These are phyloP conservation scores for Oryzias melastigma DNA, from an alignment of 2,113 vertebrate genomes.

Conservation along the genomic window DNA sequence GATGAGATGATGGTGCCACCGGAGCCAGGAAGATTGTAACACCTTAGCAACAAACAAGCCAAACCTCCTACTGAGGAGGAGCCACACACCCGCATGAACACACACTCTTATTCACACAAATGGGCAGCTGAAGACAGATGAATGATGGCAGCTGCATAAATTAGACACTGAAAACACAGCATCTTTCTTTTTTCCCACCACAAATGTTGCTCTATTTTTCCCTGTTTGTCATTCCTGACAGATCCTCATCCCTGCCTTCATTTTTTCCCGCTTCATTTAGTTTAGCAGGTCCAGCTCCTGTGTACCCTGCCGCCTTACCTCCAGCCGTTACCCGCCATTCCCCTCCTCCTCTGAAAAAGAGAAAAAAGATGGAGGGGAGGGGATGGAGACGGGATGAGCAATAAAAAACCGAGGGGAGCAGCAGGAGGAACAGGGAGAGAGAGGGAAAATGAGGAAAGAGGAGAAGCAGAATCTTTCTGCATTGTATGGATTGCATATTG, in stretches of 20 bases:
- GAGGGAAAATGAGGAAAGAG: slow-evolving; percentile 1
- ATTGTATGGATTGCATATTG: slow-evolving; percentile 47
- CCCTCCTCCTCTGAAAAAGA: slow-evolving; percentile 18
- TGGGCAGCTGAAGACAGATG: slow-evolving; percentile 13
- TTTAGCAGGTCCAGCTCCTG: slow-evolving; percentile 42
- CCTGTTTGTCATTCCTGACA: slow-evolving; percentile 11
- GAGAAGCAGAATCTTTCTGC: slow-evolving; percentile 46
- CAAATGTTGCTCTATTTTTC: background rate
- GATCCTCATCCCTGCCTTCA: slow-evolving; percentile 16
- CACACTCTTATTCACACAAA: slow-evolving; percentile 18
- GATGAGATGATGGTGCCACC: slow-evolving; percentile 60
- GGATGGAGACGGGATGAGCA: slow-evolving; percentile 49
- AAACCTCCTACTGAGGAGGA: slow-evolving; percentile 65
- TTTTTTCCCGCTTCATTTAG: slow-evolving; percentile 37
- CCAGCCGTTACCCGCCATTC: slow-evolving; percentile 43
- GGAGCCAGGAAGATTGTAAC: slow-evolving; percentile 73
- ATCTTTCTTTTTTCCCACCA: background rate
- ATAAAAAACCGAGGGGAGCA: slow-evolving; percentile 65
- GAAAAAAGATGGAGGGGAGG: slow-evolving; percentile 54
- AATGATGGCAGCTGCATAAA: slow-evolving; percentile 24
- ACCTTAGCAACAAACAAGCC: slow-evolving; percentile 82
- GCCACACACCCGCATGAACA: slow-evolving; percentile 34
- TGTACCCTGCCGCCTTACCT: slow-evolving; percentile 43
- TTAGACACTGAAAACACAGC: slow-evolving; percentile 8
- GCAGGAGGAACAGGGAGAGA: slow-evolving; percentile 16